These are phyloP conservation scores for Tetrapedia diversipes DNA, from an alignment of 2,888 invertebrate genomes.

Conservation along the genomic window DNA sequence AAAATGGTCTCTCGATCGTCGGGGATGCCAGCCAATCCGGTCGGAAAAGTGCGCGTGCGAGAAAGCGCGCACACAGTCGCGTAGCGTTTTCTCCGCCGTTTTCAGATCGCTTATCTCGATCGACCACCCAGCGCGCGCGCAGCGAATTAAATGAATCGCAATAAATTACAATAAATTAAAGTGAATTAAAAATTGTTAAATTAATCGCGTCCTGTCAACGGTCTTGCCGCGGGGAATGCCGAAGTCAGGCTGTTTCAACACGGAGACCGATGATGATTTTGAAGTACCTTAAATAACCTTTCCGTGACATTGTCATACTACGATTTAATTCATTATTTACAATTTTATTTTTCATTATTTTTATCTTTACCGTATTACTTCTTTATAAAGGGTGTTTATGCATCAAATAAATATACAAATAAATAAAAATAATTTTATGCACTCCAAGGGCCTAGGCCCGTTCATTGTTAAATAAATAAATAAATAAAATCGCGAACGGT, in stretches of 20 bases:
- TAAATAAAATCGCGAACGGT: no score
- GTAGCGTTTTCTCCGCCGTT: not conserved
- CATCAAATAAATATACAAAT: no score
- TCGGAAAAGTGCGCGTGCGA: slow-evolving; percentile 34
- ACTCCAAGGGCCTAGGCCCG: no score
- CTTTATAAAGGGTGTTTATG: no score
- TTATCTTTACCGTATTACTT: no score
- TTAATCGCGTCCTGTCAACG: not conserved
- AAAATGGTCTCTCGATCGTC: slow-evolving; percentile 75
- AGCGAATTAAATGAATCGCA: not conserved
- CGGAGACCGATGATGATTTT: not conserved
- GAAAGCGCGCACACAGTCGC: not conserved
- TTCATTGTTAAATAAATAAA: no score
- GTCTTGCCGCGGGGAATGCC: not conserved
- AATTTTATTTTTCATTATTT: no score
- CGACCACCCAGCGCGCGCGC: slow-evolving; percentile 13
- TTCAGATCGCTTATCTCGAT: slow-evolving; percentile 22
- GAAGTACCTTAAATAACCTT: no score
- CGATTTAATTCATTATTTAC: no score
- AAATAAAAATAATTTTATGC: no score
- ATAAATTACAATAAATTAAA: slow-evolving; percentile 14
- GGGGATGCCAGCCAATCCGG: slow-evolving; percentile 41
- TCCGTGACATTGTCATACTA: no score
- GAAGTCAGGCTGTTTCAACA: not conserved
- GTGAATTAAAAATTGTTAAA: slow-evolving; percentile 10